phyloP scores from a whole-genome alignment of 1,140 invertebrate genomes.

The Mylabris phalerata region DNA sequence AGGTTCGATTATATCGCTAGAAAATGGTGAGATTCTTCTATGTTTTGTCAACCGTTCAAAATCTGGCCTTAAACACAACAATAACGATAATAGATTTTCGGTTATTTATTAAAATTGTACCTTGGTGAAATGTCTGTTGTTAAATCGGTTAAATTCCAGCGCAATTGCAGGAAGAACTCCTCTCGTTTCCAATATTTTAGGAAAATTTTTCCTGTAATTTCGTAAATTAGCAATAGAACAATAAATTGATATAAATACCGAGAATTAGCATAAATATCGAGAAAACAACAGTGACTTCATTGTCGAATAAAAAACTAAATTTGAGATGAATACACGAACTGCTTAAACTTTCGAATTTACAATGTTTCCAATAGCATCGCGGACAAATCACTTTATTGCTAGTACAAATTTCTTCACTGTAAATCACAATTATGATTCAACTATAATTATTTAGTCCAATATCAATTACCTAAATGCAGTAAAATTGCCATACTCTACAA shows the following conservation, averaged over 20 bases:
- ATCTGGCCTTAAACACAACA: constrained; percentile 42
- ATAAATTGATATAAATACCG: constrained; percentile 51
- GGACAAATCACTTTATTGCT: constrained; percentile 16
- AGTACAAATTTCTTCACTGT: constrained; percentile 19
- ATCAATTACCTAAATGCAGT: no score
- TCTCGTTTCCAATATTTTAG: constrained; percentile 90
- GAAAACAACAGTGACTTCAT: constrained; percentile 85
- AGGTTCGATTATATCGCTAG: constrained; percentile 40
- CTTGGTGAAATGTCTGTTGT: constrained; percentile 8
- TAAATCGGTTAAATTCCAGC: constrained; percentile 55
- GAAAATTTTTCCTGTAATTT: constrained; percentile 63
- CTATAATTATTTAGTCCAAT: no score
- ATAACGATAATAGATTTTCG: no score
- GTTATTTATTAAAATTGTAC: constrained; percentile 55
- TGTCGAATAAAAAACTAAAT: constrained; percentile 89
- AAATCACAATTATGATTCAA: neutral
- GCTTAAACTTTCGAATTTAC: constrained; percentile 10
- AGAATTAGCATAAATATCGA: constrained; percentile 95
- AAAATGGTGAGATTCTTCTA: constrained; percentile 55
- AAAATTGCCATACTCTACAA: neutral
- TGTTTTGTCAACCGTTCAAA: constrained; percentile 60
- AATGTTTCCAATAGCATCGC: constrained; percentile 10
- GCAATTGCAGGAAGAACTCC: constrained; percentile 75
- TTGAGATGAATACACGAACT: constrained; percentile 43
- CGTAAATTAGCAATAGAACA: neutral